Conservation (phyloP, 2,888 invertebrate genomes). For the Idaea aversata region DNA sequence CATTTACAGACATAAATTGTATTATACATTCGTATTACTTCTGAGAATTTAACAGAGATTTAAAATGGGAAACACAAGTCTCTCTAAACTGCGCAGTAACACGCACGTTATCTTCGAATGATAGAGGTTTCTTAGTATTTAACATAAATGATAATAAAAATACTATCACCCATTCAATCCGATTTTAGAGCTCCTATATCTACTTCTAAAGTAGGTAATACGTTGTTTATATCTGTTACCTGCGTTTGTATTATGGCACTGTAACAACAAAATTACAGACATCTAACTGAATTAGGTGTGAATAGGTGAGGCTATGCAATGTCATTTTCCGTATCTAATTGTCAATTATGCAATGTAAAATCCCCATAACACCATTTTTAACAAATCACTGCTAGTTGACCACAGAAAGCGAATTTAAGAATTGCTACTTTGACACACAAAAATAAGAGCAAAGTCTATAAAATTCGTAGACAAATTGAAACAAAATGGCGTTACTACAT, state of each 20-base stretch:
- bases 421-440: neutral
- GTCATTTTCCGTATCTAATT: too few species aligned
- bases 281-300: too few species aligned
- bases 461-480: conserved; percentile 5
- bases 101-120: conserved; percentile 54
- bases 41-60: conserved; percentile 25
- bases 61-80: conserved; percentile 50
- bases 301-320: too few species aligned
- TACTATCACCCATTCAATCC: conserved; percentile 42
- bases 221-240: too few species aligned
- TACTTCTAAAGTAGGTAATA: neutral
- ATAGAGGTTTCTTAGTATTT: neutral
- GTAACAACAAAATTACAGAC: too few species aligned
- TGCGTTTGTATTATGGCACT: too few species aligned
- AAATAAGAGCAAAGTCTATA: conserved; percentile 23
- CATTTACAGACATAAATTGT: neutral
- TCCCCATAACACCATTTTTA: too few species aligned
- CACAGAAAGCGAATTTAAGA: too few species aligned
- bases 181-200: conserved; percentile 26
- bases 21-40: neutral
- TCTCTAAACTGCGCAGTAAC: conserved; percentile 62
- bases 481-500: neutral
- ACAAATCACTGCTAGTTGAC: too few species aligned
- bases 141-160: conserved; percentile 67
- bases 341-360: too few species aligned